Evolutionary conservation across 2,113 vertebrate species (phyloP).

Genomic region (Fregetta grallaria): DNA sequence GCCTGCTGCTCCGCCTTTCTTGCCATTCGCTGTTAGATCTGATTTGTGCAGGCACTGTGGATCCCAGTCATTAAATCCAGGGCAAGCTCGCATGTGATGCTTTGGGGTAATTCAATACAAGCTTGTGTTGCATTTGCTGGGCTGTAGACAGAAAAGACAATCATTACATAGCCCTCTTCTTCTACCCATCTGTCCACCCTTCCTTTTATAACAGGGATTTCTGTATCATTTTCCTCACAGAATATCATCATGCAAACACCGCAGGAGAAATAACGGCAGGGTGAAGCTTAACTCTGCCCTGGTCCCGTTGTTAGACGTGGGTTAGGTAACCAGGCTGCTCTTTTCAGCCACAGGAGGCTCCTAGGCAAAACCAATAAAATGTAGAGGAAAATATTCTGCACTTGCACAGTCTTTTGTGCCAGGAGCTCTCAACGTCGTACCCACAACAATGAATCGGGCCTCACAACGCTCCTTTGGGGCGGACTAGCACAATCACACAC

Average conservation of each 20-base stretch:
- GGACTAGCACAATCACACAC: not conserved
- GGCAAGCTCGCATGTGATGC: not conserved
- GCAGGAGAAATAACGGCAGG: not conserved
- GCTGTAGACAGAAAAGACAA: not conserved
- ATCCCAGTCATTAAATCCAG: not conserved
- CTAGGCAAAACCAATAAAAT: not conserved
- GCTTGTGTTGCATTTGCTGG: not conserved
- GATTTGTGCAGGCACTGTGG: not conserved
- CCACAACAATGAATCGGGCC: not conserved
- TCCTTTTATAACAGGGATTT: not conserved
- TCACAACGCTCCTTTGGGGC: rapidly evolving
- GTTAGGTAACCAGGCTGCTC: not conserved
- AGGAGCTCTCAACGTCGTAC: not conserved
- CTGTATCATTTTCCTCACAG: not conserved
- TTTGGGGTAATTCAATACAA: not conserved
- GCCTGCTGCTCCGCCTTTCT: not conserved
- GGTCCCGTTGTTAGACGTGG: rapidly evolving
- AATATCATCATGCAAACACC: rapidly evolving
- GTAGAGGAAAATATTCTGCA: not conserved
- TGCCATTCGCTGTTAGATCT: not conserved
- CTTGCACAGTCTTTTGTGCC: not conserved
- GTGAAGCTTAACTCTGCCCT: not conserved
- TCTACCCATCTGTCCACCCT: not conserved
- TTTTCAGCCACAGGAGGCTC: not conserved
- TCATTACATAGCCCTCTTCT: not conserved